Percentiles rank a stretch among this genome's conserved stretches.
phyloP scores from a whole-genome alignment of 2,797 vertebrate species.

The Tarsius wallacei region DNA sequence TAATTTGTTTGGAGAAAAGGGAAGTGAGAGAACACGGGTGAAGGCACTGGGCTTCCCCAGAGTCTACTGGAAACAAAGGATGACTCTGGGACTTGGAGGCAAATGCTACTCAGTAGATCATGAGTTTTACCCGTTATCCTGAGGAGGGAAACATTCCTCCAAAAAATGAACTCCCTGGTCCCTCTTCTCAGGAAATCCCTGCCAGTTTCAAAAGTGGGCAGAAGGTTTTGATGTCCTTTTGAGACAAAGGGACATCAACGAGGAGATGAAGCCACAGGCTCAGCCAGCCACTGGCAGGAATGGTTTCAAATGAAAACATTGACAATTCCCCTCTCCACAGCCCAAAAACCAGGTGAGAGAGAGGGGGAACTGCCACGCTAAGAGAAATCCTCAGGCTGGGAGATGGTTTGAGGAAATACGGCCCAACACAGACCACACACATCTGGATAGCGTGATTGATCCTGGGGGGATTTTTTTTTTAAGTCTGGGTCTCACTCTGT shows the following conservation, averaged over 20 bases:
- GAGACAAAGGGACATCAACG: neutral
- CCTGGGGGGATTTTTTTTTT: too few species aligned
- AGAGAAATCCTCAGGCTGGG: neutral
- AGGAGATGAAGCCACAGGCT: neutral
- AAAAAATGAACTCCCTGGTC: neutral
- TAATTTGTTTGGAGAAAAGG: slow-evolving; percentile 52
- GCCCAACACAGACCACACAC: neutral
- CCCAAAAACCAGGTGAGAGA: neutral
- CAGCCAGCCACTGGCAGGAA: neutral
- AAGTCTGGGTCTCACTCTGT: too few species aligned
- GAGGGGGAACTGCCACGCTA: neutral
- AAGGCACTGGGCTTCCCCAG: slow-evolving; percentile 55
- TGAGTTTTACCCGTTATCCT: neutral
- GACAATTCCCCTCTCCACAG: neutral
- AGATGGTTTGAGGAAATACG: neutral
- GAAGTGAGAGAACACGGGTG: slow-evolving; percentile 68
- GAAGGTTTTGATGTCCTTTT: slow-evolving; percentile 14
- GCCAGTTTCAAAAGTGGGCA: slow-evolving; percentile 32
- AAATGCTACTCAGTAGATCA: neutral
- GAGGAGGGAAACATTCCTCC: neutral
- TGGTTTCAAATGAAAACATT: neutral
- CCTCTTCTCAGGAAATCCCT: slow-evolving; percentile 64
- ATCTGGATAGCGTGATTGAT: neutral
- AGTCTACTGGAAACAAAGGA: slow-evolving; percentile 6
- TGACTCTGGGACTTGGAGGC: slow-evolving; percentile 38